Conservation (phyloP, 2,113 vertebrate genomes). For the Martes martes region DNA sequence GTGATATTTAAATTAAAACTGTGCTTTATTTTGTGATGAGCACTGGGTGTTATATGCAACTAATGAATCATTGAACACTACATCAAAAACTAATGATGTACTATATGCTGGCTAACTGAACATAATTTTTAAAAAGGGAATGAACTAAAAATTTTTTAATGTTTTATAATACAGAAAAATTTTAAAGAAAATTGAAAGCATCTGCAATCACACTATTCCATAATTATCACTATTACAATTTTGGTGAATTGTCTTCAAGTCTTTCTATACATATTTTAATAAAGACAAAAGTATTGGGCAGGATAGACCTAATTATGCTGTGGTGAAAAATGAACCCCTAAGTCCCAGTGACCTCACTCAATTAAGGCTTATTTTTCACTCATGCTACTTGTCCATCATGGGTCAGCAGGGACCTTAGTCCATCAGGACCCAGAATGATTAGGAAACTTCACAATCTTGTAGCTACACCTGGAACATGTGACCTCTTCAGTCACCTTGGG, state of each 20-base stretch:
- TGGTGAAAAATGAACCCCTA: background rate
- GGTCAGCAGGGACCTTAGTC: background rate
- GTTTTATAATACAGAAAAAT: background rate
- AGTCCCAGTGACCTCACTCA: background rate
- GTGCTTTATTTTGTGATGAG: background rate
- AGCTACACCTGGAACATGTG: background rate
- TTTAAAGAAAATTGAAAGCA: background rate
- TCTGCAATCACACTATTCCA: background rate
- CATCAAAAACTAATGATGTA: no score
- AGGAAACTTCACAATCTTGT: background rate
- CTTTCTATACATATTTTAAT: background rate
- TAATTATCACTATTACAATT: background rate
- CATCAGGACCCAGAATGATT: background rate
- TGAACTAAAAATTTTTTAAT: background rate
- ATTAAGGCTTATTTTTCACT: background rate
- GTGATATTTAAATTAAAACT: background rate
- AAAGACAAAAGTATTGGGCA: background rate
- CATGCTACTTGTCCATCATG: background rate
- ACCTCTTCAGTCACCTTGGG: background rate
- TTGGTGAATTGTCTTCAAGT: background rate
- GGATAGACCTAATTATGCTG: background rate
- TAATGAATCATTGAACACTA: no score
- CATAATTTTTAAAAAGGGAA: no score
- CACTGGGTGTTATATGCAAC: no score
- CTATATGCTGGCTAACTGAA: no score